phyloP scores from a whole-genome alignment of 2,888 invertebrate genomes.

The Prenolepis imparis region DNA sequence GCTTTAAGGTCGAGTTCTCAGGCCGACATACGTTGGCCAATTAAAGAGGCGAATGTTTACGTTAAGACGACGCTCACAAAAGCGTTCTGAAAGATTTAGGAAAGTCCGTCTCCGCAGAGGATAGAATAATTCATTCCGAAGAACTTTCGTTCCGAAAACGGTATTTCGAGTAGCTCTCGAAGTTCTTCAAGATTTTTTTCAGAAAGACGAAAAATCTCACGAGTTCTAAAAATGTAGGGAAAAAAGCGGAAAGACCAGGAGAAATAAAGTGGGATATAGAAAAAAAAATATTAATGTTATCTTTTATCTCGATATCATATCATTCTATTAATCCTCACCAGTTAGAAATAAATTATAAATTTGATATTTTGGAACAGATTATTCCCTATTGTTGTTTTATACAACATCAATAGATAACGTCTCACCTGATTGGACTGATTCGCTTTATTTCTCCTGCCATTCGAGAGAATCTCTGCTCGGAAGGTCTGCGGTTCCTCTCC shows the following conservation, averaged over 20 bases:
- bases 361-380: background rate
- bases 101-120: conserved; percentile 36
- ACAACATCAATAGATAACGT: background rate
- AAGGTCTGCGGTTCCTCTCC: conserved; percentile 93
- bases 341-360: background rate
- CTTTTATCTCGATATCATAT: background rate
- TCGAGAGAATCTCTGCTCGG: conserved; percentile 92
- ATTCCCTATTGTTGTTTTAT: background rate
- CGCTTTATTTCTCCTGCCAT: conserved; percentile 81
- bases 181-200: background rate
- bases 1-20: conserved; percentile 63
- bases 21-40: conserved; percentile 49
- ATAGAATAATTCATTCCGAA: conserved; percentile 34
- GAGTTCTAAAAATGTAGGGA: background rate
- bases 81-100: conserved; percentile 54
- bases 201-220: background rate
- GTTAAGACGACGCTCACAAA: conserved; percentile 62
- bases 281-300: background rate
- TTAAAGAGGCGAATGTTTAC: conserved; percentile 70
- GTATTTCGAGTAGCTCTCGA: conserved; percentile 42
- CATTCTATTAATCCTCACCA: background rate
- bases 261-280: background rate
- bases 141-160: conserved; percentile 3
- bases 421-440: conserved; percentile 78
- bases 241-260: no score